Conservation (phyloP, 2,888 invertebrate species). For the Clanis bilineata region DNA sequence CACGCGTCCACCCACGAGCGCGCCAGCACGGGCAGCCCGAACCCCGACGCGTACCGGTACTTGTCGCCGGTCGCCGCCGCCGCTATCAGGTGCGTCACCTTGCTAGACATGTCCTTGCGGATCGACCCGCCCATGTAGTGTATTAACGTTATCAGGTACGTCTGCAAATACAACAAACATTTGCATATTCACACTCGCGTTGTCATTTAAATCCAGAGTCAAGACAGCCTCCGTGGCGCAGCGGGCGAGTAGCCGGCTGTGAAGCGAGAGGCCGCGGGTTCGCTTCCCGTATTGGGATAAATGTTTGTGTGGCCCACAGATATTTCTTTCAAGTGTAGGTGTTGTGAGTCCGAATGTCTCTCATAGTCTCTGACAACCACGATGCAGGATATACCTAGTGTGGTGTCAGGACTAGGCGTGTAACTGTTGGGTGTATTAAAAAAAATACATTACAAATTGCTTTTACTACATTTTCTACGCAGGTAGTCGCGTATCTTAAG, state of each 20-base stretch:
- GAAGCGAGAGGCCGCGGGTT: too few species aligned
- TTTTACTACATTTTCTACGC: not conserved
- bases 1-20: conserved; percentile 93
- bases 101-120: conserved; percentile 93
- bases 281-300: too few species aligned
- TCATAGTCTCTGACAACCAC: too few species aligned
- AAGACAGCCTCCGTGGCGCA: too few species aligned
- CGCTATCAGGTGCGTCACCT: conserved; percentile 96
- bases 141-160: conserved; percentile 92
- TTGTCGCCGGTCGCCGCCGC: conserved; percentile 94
- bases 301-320: too few species aligned
- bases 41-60: conserved; percentile 95
- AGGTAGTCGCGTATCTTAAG: not conserved
- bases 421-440: too few species aligned
- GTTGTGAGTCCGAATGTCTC: too few species aligned
- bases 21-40: conserved; percentile 93
- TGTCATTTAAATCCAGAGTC: too few species aligned
- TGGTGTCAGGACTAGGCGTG: too few species aligned
- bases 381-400: too few species aligned
- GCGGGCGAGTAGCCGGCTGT: too few species aligned
- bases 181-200: not conserved
- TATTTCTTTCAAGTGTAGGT: too few species aligned
- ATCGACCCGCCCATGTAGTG: conserved; percentile 99
- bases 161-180: conserved; percentile 73
- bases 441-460: not conserved